Evolutionary conservation across 64 coral and sea anemone species (phyloP).

Genomic region (Montipora foliosa): DNA sequence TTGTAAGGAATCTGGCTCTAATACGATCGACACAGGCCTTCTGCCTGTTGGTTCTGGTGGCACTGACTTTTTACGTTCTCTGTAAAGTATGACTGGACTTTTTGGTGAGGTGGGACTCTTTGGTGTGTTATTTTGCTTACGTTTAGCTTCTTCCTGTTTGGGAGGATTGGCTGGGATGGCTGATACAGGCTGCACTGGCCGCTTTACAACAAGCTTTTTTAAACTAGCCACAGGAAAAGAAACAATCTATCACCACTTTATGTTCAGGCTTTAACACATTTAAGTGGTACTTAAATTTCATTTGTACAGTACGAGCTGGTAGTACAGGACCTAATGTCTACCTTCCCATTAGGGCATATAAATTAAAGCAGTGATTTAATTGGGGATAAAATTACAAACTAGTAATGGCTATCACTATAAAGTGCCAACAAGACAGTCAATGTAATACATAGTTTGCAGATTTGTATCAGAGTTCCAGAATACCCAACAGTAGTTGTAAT

Average conservation of each 20-base stretch:
- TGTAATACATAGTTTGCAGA: too few relatives aligned
- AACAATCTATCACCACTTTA: background rate
- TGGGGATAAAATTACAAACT: too few relatives aligned
- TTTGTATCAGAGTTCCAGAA: too few relatives aligned
- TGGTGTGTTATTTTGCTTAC: background rate
- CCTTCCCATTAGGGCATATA: too few relatives aligned
- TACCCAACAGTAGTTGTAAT: too few relatives aligned
- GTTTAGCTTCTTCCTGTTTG: constrained; percentile 66
- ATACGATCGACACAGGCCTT: constrained; percentile 37
- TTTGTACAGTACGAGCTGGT: too few relatives aligned
- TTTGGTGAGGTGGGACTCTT: background rate
- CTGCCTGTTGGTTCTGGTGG: constrained; percentile 7
- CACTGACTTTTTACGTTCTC: constrained; percentile 6
- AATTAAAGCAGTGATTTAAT: too few relatives aligned
- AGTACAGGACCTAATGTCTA: too few relatives aligned
- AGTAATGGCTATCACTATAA: too few relatives aligned
- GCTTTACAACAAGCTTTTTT: constrained; percentile 93
- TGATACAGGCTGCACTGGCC: constrained; percentile 91
- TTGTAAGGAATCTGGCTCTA: constrained; percentile 17
- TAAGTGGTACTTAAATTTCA: too few relatives aligned
- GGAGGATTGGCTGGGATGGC: constrained; percentile 66
- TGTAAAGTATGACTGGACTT: constrained; percentile 4
- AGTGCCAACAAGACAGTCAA: too few relatives aligned
- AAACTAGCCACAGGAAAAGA: constrained; percentile 59
- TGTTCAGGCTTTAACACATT: too few relatives aligned